phyloP scores from a whole-genome alignment of 2,888 invertebrate species.

The Argyra leucocephala region DNA sequence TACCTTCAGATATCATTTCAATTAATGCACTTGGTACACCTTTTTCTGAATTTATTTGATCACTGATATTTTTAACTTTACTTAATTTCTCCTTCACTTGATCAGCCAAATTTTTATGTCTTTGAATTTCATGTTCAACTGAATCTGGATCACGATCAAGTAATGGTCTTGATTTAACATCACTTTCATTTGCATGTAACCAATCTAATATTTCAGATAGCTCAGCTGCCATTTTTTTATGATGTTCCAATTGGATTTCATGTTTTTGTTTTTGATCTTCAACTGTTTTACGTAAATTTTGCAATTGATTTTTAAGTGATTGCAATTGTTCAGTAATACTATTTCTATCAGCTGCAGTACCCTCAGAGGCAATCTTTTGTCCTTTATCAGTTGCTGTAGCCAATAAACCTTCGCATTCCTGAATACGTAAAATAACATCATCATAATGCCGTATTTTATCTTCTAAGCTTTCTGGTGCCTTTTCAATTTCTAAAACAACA shows the following conservation, averaged over 20 bases:
- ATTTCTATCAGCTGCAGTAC: conserved; percentile 76
- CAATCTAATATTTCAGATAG: conserved; percentile 74
- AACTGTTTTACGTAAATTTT: conserved; percentile 67
- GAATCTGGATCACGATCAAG: conserved; percentile 67
- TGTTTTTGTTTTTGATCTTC: conserved; percentile 81
- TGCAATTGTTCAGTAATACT: conserved; percentile 80
- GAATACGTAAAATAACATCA: conserved; percentile 74
- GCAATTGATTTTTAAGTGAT: conserved; percentile 72
- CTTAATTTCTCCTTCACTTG: conserved; percentile 63
- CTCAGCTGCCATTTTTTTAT: conserved; percentile 72
- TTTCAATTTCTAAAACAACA: conserved; percentile 75
- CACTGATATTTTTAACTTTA: conserved; percentile 59
- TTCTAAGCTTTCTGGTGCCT: conserved; percentile 68
- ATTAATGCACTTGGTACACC: conserved; percentile 68
- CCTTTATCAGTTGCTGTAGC: conserved; percentile 86
- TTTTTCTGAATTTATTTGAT: conserved; percentile 62
- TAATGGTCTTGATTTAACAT: conserved; percentile 72
- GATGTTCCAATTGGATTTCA: conserved; percentile 78
- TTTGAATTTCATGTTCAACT: conserved; percentile 70
- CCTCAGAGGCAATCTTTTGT: conserved; percentile 84
- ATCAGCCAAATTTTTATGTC: conserved; percentile 58
- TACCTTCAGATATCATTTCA: conserved; percentile 78
- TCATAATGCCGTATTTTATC: conserved; percentile 83
- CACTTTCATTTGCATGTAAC: conserved; percentile 72
- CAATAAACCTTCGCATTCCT: conserved; percentile 79